Evolutionary conservation across 2,797 vertebrate genomes (phyloP), one percentile per base, ranked within the genome.

Genomic region (Perdix hodgsoniae): DNA sequence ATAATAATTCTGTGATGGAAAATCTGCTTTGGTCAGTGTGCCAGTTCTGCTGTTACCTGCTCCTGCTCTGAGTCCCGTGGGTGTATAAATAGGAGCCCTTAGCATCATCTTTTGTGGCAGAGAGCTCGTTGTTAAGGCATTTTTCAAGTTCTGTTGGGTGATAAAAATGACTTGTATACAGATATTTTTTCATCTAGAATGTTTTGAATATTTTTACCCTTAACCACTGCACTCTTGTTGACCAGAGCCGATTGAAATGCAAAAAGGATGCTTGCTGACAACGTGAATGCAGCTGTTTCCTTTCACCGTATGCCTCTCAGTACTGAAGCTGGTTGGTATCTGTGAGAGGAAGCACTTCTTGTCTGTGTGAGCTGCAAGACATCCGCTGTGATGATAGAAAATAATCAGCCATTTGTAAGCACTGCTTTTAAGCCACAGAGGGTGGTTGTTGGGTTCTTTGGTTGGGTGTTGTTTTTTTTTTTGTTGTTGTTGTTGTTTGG

Each of bases 301-400:
- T 80, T 40, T 49, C 65, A 8, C 0, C 0, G 12, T 29, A 22
- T 57, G 49, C 54, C 15, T 37, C 63, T 83, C 45, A 0, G 2
- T 59, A 26, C 76, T 77, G 31, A 64, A 90, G 73, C 80, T 49
- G 45, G 49, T 31, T 49, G 45, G 49, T 31, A 16, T 26, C 88
- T 33, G 40, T 35, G 2, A 1, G 66, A 69, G 78, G 82, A 42
- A 86, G 56, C 64, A 7, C 45, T 82, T 77, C 47, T 79, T 81
- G 70, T 63, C 90, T 83, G 77, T 45, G 9, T 26, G 70, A 93
- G 88, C 79, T 90, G 75, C 18, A 23, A 67, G 56, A 64, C 76
- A 22, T 18, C 54, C 31, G 54, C 54, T 19, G 18, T 17, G 19
- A 13, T 66, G 45, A 3, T 73, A 21, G 67, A 54, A 84, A 74